Conservation (phyloP, 1,140 invertebrate species). For the Pseudachorutes palmiensis region DNA sequence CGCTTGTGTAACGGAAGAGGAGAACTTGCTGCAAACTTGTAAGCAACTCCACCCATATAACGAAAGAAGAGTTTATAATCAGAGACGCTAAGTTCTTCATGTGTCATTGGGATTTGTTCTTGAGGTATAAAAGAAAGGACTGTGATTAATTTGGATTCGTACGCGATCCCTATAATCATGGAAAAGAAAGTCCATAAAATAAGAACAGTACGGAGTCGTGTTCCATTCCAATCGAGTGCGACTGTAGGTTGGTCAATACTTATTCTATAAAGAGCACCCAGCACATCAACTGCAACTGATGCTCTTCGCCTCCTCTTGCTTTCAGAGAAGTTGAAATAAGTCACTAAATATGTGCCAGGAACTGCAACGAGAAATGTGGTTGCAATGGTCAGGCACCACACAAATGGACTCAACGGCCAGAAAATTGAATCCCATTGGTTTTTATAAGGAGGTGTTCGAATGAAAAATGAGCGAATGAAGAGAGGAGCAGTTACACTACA, state of each 20-base stretch:
- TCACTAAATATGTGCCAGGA: not conserved
- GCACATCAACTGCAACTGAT: not conserved
- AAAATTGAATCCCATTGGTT: constrained; percentile 5
- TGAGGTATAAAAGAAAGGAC: not conserved
- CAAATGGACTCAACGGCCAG: not conserved
- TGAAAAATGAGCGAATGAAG: not conserved
- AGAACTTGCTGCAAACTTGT: not conserved
- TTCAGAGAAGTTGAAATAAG: too few relatives aligned
- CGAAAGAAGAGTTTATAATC: constrained; percentile 1
- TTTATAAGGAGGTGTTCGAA: not conserved
- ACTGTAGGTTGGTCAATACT: not conserved
- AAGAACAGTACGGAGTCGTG: not conserved
- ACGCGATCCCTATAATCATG: not conserved
- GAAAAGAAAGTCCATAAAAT: not conserved
- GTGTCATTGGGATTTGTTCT: constrained; percentile 1
- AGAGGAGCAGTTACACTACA: not conserved
- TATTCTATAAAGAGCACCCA: not conserved
- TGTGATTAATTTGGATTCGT: not conserved
- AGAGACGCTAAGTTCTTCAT: constrained; percentile 5
- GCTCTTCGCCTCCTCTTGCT: not conserved
- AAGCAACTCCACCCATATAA: not conserved
- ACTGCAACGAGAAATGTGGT: not conserved
- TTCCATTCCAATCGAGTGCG: not conserved
- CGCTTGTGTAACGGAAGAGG: not conserved
- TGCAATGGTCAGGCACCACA: not conserved